These are phyloP conservation scores for Isurus oxyrinchus DNA, from an alignment of 2,113 vertebrate species.

Conservation along the genomic window DNA sequence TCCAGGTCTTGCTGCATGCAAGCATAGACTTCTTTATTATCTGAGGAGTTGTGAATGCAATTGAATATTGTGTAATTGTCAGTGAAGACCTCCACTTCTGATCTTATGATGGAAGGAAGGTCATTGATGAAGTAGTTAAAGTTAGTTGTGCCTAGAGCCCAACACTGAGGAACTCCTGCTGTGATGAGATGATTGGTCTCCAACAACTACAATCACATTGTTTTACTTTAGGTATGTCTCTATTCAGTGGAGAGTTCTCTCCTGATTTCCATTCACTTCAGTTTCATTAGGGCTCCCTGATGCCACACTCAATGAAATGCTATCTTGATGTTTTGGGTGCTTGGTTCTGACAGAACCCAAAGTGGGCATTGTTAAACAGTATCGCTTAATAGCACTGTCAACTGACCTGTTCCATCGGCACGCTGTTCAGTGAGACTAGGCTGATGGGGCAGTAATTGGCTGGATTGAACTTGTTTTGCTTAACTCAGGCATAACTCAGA, in stretches of 20 bases:
- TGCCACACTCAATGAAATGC: background rate
- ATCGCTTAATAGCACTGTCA: background rate
- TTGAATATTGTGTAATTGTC: too few relatives aligned
- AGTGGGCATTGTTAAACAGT: background rate
- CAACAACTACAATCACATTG: background rate
- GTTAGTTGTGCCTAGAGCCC: too few relatives aligned
- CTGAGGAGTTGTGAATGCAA: too few relatives aligned
- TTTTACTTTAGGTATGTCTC: background rate
- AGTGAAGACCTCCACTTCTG: too few relatives aligned
- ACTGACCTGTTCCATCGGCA: background rate
- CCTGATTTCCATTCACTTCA: background rate
- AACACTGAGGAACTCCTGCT: background rate
- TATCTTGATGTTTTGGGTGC: background rate
- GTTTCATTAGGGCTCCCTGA: too few relatives aligned
- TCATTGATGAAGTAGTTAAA: too few relatives aligned
- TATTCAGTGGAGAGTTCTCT: background rate
- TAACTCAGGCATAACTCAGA: background rate
- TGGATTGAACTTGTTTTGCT: background rate
- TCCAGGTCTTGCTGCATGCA: too few relatives aligned
- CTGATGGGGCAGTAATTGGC: background rate
- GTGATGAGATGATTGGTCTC: background rate
- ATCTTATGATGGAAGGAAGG: too few relatives aligned
- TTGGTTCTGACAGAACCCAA: background rate
- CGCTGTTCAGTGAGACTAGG: background rate
- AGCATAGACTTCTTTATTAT: too few relatives aligned